Evolutionary conservation across 2,797 vertebrate species (phyloP).

Genomic region (Pseudochirops corinnae): DNA sequence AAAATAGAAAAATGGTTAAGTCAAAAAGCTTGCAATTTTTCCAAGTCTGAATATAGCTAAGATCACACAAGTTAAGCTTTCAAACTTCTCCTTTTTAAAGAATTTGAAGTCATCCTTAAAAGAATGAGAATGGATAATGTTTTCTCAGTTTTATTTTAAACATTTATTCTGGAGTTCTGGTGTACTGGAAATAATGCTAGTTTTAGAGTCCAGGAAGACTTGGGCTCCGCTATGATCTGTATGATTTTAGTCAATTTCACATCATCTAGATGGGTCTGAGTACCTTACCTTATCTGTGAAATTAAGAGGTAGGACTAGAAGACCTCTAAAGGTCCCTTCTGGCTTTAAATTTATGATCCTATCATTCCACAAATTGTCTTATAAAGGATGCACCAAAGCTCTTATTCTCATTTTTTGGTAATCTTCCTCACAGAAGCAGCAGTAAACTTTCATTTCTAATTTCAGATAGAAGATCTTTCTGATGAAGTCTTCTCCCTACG

Average conservation of each 20-base stretch:
- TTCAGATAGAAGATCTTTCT: slow-evolving; percentile 90
- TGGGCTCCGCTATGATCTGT: not conserved
- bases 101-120: slow-evolving; percentile 30
- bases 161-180: slow-evolving; percentile 45
- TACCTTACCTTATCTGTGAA: not conserved
- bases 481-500: slow-evolving; percentile 89
- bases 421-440: slow-evolving; percentile 58
- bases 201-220: not conserved
- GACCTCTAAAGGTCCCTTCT: not conserved
- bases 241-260: not conserved
- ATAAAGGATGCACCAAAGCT: slow-evolving; percentile 35
- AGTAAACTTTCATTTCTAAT: slow-evolving; percentile 59
- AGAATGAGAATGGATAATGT: not conserved
- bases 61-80: not conserved
- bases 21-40: slow-evolving; percentile 32
- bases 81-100: slow-evolving; percentile 5
- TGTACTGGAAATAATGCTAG: not conserved
- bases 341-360: not conserved
- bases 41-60: slow-evolving; percentile 20
- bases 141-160: slow-evolving; percentile 26
- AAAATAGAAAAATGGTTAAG: slow-evolving; percentile 46
- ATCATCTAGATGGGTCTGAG: not conserved
- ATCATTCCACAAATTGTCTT: slow-evolving; percentile 39
- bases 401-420: slow-evolving; percentile 50
- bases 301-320: not conserved